Conservation (phyloP, 2,113 vertebrate species). For the Paracanthobrama guichenoti region DNA sequence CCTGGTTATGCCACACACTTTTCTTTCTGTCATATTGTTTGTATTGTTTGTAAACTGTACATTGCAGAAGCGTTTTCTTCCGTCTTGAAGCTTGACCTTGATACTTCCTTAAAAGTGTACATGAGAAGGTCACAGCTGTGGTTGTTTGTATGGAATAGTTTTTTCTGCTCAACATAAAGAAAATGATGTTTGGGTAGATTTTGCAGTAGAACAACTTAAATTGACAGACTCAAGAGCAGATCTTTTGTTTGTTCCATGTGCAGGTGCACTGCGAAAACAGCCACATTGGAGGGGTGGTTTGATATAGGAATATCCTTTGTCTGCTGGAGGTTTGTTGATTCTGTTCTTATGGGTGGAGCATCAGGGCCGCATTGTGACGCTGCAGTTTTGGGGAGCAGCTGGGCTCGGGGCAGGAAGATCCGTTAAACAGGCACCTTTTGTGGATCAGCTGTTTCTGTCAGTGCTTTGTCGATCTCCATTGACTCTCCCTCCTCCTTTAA, state of each 20-base stretch:
- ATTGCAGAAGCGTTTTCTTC: neutral
- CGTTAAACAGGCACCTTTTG: constrained; percentile 79
- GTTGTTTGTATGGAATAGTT: neutral
- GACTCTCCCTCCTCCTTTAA: constrained; percentile 67
- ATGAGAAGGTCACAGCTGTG: constrained; percentile 8
- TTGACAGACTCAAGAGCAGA: neutral
- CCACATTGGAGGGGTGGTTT: neutral
- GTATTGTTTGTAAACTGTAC: neutral
- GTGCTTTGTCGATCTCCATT: constrained; percentile 78
- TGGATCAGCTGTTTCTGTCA: constrained; percentile 76
- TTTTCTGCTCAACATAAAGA: neutral
- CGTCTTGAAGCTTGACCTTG: neutral
- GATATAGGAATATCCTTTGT: constrained; percentile 30
- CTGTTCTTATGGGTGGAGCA: constrained; percentile 33
- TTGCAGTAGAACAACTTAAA: neutral
- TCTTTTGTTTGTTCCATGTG: constrained; percentile 20
- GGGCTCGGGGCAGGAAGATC: constrained; percentile 74
- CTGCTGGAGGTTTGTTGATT: constrained; percentile 10
- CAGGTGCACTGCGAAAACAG: constrained; percentile 29
- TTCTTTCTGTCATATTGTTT: neutral
- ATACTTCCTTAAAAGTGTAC: neutral
- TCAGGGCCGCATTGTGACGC: constrained; percentile 67
- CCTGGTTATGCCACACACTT: neutral
- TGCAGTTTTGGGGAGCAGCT: constrained; percentile 77
- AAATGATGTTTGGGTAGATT: neutral